These are phyloP conservation scores for Philaenus spumarius DNA, from an alignment of 1,140 invertebrate species.

Conservation along the genomic window DNA sequence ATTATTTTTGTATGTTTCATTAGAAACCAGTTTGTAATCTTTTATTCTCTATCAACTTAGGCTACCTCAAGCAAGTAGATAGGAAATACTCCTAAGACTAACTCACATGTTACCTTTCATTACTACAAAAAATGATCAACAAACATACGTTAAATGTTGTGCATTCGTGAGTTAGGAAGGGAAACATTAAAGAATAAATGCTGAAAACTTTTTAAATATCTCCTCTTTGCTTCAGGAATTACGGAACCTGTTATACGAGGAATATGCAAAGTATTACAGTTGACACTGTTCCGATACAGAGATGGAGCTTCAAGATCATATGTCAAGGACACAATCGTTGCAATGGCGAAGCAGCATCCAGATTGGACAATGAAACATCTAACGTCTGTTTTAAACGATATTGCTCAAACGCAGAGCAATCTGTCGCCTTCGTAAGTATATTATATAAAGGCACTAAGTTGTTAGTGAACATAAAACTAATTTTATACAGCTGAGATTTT, in stretches of 20 bases:
- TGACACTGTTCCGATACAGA: conserved; percentile 67
- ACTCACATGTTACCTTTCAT: neutral
- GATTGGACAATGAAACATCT: conserved; percentile 64
- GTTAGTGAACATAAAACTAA: too few relatives aligned
- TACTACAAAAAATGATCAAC: neutral
- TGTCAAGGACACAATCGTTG: conserved; percentile 59
- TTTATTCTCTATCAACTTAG: too few relatives aligned
- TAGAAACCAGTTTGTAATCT: too few relatives aligned
- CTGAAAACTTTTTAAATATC: neutral
- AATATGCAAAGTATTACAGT: conserved; percentile 64
- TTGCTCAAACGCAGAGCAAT: conserved; percentile 57
- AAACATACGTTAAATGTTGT: neutral
- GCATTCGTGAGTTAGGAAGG: conserved; percentile 2
- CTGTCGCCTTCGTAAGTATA: conserved; percentile 58
- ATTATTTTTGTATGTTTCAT: too few relatives aligned
- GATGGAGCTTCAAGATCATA: conserved; percentile 69
- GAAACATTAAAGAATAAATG: too few relatives aligned
- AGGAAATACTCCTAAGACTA: too few relatives aligned
- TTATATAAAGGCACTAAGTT: too few relatives aligned
- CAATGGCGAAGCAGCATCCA: conserved; percentile 54
- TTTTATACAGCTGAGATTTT: too few relatives aligned
- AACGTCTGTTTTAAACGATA: conserved; percentile 49
- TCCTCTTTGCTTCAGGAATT: conserved; percentile 52
- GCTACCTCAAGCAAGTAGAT: too few relatives aligned
- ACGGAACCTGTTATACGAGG: conserved; percentile 69